Conservation (phyloP, 1,140 invertebrate species). For the Triops cancriformis region DNA sequence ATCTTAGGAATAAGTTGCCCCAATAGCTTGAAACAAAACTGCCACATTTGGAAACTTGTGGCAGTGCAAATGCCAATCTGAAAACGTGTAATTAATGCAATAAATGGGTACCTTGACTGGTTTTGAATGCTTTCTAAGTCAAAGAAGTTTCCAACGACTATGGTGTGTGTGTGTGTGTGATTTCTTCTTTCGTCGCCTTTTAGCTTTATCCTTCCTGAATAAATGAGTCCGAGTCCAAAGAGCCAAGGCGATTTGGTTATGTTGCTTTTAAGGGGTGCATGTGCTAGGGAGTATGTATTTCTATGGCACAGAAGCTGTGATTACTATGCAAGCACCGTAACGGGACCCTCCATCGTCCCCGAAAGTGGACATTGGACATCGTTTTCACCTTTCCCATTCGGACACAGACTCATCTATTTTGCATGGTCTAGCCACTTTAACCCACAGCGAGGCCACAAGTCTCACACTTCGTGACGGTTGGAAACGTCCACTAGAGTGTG, state of each 20-base stretch:
- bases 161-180: too few relatives aligned
- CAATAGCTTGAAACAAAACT: too few relatives aligned
- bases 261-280: background rate
- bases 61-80: too few relatives aligned
- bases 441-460: background rate
- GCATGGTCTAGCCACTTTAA: background rate
- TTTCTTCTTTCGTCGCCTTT: background rate
- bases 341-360: background rate
- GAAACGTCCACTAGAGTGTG: background rate
- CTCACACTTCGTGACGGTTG: background rate
- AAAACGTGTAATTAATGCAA: too few relatives aligned
- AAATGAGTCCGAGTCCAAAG: background rate
- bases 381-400: conserved; percentile 5
- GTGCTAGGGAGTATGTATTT: background rate
- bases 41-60: too few relatives aligned
- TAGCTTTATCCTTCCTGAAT: background rate
- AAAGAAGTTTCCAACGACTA: too few relatives aligned
- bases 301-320: background rate
- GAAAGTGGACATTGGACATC: conserved; percentile 5
- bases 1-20: too few relatives aligned
- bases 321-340: conserved; percentile 13
- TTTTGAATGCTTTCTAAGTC: too few relatives aligned
- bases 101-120: too few relatives aligned
- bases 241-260: background rate
- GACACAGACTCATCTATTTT: conserved; percentile 5